Evolutionary conservation across 1,140 invertebrate species (phyloP), one percentile per base, ranked within the genome.

Genomic region (Nephila pilipes): DNA sequence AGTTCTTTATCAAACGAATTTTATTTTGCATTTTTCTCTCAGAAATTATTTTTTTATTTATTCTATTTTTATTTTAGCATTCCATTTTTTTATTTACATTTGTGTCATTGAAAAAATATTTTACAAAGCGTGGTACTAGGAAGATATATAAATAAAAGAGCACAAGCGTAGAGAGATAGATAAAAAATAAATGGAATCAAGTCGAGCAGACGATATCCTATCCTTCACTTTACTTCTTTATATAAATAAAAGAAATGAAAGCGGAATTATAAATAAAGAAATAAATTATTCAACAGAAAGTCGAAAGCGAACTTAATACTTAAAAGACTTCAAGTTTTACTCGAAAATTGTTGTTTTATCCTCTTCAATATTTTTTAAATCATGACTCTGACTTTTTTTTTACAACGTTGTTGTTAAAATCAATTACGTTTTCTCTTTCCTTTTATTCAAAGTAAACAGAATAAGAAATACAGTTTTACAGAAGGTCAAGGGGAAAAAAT

Each of bases 11-110:
- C 58, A 87, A 87, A 87, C 60, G 85, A 87, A 25, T 69, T 69
- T 32, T 69, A n/a, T n/a, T n/a, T n/a, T n/a, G n/a, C n/a, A n/a
- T n/a, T n/a, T n/a, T n/a, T n/a, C n/a, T n/a, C n/a, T n/a, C n/a
- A n/a, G n/a, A n/a, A n/a, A n/a, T n/a, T n/a, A n/a, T n/a, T n/a
- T n/a, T n/a, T n/a, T n/a, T n/a, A n/a, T n/a, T n/a, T n/a, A n/a
- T n/a, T n/a, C n/a, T n/a, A n/a, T n/a, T n/a, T n/a, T n/a, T n/a
- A 46, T 10, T 88, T 75, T 29, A 2, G 60, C 63, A 69, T 25
- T 75, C 10, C 75, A 54, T 88, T 88, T n/a, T 88, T 69, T 88
- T 88, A 88, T 88, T 54, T 54, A 46, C 36, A 75, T 88, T 75
- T n/a, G 32, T 5, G 69, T n/a, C 63, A 38, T 54, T 20, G 63